A percentile compares a stretch with the other conserved stretches of the same genome.
phyloP scores from a whole-genome alignment of 1,140 invertebrate genomes.

The Hylyphantes graminicola region DNA sequence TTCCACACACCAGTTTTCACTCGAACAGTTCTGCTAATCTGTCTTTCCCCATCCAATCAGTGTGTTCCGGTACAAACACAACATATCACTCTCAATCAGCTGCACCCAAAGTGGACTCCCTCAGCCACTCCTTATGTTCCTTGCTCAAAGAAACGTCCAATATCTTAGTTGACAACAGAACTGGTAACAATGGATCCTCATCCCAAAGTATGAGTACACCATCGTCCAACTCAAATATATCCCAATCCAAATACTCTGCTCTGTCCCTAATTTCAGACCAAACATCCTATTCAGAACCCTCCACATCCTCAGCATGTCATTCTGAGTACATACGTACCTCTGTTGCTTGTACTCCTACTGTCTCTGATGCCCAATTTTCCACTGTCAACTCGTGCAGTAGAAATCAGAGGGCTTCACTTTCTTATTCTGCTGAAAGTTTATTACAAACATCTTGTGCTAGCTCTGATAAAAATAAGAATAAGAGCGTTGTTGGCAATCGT shows the following conservation, averaged over 20 bases:
- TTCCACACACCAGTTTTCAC: slow-evolving; percentile 24
- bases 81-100: slow-evolving; percentile 20
- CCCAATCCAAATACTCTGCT: slow-evolving; percentile 57
- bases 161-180: slow-evolving; percentile 31
- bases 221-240: slow-evolving; percentile 26
- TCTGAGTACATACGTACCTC: slow-evolving; percentile 40
- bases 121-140: slow-evolving; percentile 47
- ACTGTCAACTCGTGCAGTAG: slow-evolving; percentile 23
- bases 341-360: slow-evolving; percentile 27
- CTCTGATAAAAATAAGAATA: slow-evolving; percentile 51
- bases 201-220: not conserved
- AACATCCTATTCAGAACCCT: slow-evolving; percentile 38
- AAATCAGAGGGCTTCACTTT: slow-evolving; percentile 50
- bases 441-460: slow-evolving; percentile 63
- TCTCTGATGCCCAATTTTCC: slow-evolving; percentile 39
- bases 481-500: slow-evolving; percentile 8
- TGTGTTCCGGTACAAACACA: not conserved
- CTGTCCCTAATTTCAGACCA: slow-evolving; percentile 53
- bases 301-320: slow-evolving; percentile 37
- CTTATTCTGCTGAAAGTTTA: slow-evolving; percentile 67
- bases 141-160: slow-evolving; percentile 49
- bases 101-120: slow-evolving; percentile 11
- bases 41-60: slow-evolving; percentile 18
- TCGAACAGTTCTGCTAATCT: slow-evolving; percentile 29
- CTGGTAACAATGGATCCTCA: slow-evolving; percentile 6